Evolutionary conservation across 2,113 vertebrate species (phyloP).

Genomic region (Heliornis fulica): DNA sequence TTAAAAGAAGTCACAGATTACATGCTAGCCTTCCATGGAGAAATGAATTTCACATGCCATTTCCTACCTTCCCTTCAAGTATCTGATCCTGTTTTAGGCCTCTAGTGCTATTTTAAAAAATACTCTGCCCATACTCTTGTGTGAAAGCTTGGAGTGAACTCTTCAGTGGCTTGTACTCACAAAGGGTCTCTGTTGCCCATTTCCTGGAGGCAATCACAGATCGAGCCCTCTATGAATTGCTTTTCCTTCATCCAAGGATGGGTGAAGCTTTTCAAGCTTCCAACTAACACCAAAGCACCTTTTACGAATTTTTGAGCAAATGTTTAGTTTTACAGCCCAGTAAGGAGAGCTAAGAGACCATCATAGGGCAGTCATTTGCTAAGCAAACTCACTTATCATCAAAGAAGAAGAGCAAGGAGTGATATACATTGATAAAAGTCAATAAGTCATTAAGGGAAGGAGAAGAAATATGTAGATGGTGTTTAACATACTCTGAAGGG

Average conservation of each 20-base stretch:
- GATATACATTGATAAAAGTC: not conserved
- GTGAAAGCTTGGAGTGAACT: not conserved
- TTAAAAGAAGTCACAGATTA: not conserved
- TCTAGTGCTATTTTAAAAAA: not conserved
- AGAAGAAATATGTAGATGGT: not conserved
- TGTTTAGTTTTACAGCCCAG: not conserved
- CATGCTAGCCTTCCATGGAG: not conserved
- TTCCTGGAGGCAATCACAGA: not conserved
- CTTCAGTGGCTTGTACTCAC: not conserved
- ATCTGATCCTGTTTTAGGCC: not conserved
- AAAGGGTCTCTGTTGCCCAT: not conserved
- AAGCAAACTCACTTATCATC: constrained; percentile 29
- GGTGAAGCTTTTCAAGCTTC: not conserved
- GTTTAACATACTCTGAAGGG: not conserved
- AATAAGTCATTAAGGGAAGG: not conserved
- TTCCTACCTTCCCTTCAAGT: not conserved
- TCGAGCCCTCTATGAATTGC: not conserved
- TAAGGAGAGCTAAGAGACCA: constrained; percentile 4
- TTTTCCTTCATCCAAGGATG: not conserved
- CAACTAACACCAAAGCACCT: not conserved
- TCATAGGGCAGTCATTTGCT: not conserved
- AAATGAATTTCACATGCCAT: not conserved
- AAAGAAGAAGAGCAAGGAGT: constrained; percentile 3
- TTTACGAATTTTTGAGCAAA: not conserved
- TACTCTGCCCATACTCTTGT: not conserved